Percentiles rank a stretch among this genome's conserved stretches.
Conservation (phyloP, 37 sponge, comb jelly and placozoan genomes). For the Diacarnus erythraeanus region DNA sequence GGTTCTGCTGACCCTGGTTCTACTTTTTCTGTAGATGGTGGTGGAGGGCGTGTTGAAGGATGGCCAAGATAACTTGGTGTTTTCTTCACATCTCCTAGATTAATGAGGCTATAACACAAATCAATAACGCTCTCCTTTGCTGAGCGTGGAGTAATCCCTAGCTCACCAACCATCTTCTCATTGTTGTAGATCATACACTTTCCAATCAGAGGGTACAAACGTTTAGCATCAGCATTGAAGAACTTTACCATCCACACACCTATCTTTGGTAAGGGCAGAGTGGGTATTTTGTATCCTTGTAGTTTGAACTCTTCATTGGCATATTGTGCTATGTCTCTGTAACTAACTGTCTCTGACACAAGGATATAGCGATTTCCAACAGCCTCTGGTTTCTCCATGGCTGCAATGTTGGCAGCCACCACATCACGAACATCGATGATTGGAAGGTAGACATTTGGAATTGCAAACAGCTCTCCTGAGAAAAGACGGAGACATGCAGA, state of each 20-base stretch:
- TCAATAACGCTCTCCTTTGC: constrained; percentile 70
- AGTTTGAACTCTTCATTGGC: constrained; percentile 64
- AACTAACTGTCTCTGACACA: constrained; percentile 11
- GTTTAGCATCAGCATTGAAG: constrained; percentile 26
- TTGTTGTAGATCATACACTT: constrained; percentile 38
- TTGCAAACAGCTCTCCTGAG: constrained; percentile 39
- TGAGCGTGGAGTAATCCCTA: constrained; percentile 67
- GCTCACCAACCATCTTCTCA: constrained; percentile 58
- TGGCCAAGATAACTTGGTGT: constrained; percentile 64
- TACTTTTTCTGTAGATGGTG: background rate
- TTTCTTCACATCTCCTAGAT: constrained; percentile 61
- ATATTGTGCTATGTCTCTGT: constrained; percentile 51
- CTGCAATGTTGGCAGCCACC: constrained; percentile 80
- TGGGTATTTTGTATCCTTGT: constrained; percentile 71
- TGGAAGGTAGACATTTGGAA: constrained; percentile 58
- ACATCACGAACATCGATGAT: constrained; percentile 90
- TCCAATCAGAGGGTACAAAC: constrained; percentile 35
- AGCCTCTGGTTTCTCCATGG: constrained; percentile 75
- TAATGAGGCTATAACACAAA: constrained; percentile 77
- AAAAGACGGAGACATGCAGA: constrained; percentile 33
- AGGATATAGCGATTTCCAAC: constrained; percentile 65
- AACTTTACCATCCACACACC: constrained; percentile 46
- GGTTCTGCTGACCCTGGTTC: background rate
- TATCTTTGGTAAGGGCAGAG: constrained; percentile 45
- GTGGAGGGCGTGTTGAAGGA: constrained; percentile 16